These are phyloP conservation scores for Acyrthosiphon pisum DNA, from an alignment of 1,140 invertebrate species.

Conservation along the genomic window DNA sequence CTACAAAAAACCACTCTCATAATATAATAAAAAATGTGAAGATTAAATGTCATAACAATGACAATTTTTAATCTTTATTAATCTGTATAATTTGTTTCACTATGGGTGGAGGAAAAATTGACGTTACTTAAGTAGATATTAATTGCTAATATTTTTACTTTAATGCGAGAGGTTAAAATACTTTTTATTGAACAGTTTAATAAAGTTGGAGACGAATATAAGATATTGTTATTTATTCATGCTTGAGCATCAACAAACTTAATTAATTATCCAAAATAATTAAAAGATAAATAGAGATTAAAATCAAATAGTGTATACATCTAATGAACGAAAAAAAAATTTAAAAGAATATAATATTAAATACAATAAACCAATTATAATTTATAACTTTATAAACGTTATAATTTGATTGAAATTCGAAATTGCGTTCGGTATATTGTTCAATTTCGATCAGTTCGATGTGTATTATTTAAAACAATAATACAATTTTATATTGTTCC, in stretches of 20 bases:
- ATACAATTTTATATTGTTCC: neutral
- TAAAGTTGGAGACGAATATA: neutral
- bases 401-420: neutral
- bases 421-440: neutral
- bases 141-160: neutral
- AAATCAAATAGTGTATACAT: neutral
- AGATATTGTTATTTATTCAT: neutral
- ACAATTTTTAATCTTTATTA: neutral
- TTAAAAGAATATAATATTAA: neutral
- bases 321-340: neutral
- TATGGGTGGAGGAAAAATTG: neutral
- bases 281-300: neutral
- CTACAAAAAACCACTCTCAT: neutral
- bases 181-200: neutral
- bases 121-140: neutral
- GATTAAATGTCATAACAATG: neutral
- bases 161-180: neutral
- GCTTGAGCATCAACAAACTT: neutral
- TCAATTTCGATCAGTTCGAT: neutral
- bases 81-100: neutral
- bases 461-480: neutral
- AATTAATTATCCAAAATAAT: slow-evolving; percentile 10
- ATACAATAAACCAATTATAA: neutral
- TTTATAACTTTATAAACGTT: neutral
- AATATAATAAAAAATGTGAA: neutral